phyloP scores from a whole-genome alignment of 2,888 invertebrate species.

The Cataglyphis albicans region DNA sequence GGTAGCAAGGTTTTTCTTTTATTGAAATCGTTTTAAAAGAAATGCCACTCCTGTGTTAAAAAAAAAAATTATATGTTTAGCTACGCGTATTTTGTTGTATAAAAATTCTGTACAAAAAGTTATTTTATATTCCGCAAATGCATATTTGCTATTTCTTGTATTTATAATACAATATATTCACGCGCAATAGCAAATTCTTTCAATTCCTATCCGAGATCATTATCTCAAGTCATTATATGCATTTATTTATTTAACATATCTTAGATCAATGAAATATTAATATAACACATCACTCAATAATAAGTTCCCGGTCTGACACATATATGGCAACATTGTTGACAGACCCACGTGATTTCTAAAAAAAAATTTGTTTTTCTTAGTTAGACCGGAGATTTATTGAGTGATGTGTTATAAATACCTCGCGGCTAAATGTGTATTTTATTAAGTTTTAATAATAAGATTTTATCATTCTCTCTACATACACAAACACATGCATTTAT shows the following conservation, averaged over 20 bases:
- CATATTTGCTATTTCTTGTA: neutral
- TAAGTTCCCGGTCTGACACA: no score
- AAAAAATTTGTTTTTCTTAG: no score
- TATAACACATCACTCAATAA: no score
- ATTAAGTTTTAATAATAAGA: neutral
- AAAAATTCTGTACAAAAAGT: slow-evolving; percentile 11
- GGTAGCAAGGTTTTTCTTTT: neutral
- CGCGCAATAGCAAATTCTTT: neutral
- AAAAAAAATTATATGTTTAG: neutral
- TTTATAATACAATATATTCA: neutral
- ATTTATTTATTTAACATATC: neutral
- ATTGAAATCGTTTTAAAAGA: neutral
- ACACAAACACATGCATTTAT: neutral
- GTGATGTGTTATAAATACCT: neutral
- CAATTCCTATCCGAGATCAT: neutral
- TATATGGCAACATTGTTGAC: no score
- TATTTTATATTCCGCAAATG: slow-evolving; percentile 16
- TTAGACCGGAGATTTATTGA: no score
- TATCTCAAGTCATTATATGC: neutral
- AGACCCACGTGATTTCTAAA: no score
- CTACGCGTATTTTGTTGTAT: neutral
- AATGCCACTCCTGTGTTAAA: neutral
- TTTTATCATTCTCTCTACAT: neutral
- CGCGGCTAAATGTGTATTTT: neutral
- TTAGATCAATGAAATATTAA: no score